These are phyloP conservation scores for Drosophila pseudotakahashii DNA, from an alignment of 2,888 invertebrate genomes.

Conservation along the genomic window DNA sequence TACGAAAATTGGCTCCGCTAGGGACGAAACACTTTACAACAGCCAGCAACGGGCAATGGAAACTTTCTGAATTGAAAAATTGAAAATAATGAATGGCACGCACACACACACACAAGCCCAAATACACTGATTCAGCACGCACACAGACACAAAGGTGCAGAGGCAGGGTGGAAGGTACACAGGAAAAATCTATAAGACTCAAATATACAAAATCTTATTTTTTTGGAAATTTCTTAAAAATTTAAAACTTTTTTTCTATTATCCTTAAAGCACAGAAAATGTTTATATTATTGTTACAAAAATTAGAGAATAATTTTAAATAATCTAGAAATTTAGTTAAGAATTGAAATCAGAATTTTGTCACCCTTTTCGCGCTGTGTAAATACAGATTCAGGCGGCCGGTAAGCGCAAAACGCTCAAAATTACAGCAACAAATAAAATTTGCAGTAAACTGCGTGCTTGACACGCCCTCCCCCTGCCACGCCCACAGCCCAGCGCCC, in stretches of 20 bases:
- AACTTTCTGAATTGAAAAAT: conserved; percentile 75
- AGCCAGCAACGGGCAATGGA: conserved; percentile 38
- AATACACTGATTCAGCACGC: conserved; percentile 14
- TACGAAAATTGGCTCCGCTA: conserved; percentile 64
- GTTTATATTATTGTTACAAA: too few relatives aligned
- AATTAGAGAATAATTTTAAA: too few relatives aligned
- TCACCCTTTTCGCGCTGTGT: not conserved
- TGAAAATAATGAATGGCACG: conserved; percentile 74
- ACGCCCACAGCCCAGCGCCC: too few relatives aligned
- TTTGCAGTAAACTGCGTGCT: conserved; percentile 57
- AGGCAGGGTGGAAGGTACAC: not conserved
- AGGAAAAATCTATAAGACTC: not conserved
- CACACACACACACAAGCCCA: conserved; percentile 32
- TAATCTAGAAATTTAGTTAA: too few relatives aligned
- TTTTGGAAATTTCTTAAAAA: too few relatives aligned
- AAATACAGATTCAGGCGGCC: conserved; percentile 31
- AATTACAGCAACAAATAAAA: conserved; percentile 75
- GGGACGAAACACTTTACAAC: conserved; percentile 33
- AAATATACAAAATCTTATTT: not conserved
- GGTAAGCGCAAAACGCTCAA: conserved; percentile 71
- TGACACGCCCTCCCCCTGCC: conserved; percentile 20
- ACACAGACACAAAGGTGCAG: conserved; percentile 11
- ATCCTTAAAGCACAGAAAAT: too few relatives aligned
- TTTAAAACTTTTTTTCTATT: too few relatives aligned
- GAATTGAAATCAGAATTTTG: too few relatives aligned